phyloP scores from a whole-genome alignment of 2,113 vertebrate genomes.

The Thamnaconus septentrionalis region DNA sequence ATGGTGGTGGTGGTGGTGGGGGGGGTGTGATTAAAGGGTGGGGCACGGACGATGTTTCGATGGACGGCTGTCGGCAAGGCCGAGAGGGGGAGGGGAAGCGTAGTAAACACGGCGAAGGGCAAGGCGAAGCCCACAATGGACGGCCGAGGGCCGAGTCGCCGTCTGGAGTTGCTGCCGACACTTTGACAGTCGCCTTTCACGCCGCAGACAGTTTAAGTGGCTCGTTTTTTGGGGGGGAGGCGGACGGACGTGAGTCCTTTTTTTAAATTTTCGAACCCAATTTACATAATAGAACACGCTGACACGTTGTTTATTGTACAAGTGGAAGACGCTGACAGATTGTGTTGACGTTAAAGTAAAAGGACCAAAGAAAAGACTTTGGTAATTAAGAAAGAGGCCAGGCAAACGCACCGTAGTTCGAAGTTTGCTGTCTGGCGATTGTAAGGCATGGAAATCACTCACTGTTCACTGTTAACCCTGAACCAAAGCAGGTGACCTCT shows the following conservation, averaged over 20 bases:
- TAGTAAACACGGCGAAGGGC: conserved; percentile 44
- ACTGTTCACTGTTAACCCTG: too few relatives aligned
- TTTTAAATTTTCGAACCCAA: too few relatives aligned
- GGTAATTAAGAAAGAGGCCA: too few relatives aligned
- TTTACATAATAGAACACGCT: conserved; percentile 5
- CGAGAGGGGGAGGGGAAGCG: conserved; percentile 25
- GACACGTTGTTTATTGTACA: conserved; percentile 5
- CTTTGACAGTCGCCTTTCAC: conserved; percentile 58
- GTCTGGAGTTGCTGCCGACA: conserved; percentile 31
- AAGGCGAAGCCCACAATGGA: conserved; percentile 39
- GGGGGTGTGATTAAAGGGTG: conserved; percentile 41
- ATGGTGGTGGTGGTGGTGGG: conserved; percentile 7
- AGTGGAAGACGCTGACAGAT: conserved; percentile 39
- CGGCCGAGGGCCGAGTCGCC: conserved; percentile 39
- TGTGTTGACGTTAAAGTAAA: too few relatives aligned
- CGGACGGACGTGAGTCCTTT: not conserved
- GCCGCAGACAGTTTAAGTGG: conserved; percentile 63
- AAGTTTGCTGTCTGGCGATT: too few relatives aligned
- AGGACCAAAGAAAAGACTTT: too few relatives aligned
- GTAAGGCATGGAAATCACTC: too few relatives aligned
- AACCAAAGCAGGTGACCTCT: too few relatives aligned
- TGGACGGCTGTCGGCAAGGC: conserved; percentile 34
- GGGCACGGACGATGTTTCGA: conserved; percentile 23
- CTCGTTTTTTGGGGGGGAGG: conserved; percentile 1
- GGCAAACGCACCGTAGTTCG: too few relatives aligned